Evolutionary conservation across 2,888 invertebrate genomes (phyloP).

Genomic region (Platycnemis pennipes): DNA sequence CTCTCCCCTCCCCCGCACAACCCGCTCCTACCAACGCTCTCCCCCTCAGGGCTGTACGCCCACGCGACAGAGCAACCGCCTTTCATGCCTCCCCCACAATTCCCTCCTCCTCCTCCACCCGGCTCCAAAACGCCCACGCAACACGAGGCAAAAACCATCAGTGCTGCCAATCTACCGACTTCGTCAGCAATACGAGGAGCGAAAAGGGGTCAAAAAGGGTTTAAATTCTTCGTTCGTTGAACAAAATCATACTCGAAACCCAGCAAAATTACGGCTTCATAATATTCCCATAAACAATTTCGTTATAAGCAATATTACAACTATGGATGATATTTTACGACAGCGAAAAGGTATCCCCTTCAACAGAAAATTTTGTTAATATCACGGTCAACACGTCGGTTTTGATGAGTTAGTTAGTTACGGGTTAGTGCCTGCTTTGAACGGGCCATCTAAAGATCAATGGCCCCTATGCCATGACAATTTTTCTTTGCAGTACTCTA

Average conservation of each 20-base stretch:
- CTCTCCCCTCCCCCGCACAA: neutral
- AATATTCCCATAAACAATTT: too few relatives aligned
- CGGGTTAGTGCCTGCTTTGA: too few relatives aligned
- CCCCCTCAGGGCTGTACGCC: neutral
- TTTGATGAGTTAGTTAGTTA: too few relatives aligned
- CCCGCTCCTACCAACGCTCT: neutral
- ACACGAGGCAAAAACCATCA: slow-evolving; percentile 5
- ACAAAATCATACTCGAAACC: neutral
- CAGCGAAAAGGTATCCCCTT: too few relatives aligned
- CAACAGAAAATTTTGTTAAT: too few relatives aligned
- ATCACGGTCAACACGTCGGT: too few relatives aligned
- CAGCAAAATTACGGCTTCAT: neutral
- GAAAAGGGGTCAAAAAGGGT: neutral
- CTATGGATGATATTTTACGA: too few relatives aligned
- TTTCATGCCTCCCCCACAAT: neutral
- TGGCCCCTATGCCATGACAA: too few relatives aligned
- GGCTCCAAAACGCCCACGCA: neutral
- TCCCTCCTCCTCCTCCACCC: neutral
- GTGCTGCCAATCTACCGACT: slow-evolving; percentile 27
- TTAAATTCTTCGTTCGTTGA: neutral
- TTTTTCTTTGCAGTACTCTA: too few relatives aligned
- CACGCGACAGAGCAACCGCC: neutral
- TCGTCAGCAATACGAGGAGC: neutral
- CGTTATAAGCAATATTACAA: too few relatives aligned
- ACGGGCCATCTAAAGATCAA: too few relatives aligned